Evolutionary conservation across 1,140 invertebrate genomes (phyloP).

Genomic region (Tetramorium parvispinum): DNA sequence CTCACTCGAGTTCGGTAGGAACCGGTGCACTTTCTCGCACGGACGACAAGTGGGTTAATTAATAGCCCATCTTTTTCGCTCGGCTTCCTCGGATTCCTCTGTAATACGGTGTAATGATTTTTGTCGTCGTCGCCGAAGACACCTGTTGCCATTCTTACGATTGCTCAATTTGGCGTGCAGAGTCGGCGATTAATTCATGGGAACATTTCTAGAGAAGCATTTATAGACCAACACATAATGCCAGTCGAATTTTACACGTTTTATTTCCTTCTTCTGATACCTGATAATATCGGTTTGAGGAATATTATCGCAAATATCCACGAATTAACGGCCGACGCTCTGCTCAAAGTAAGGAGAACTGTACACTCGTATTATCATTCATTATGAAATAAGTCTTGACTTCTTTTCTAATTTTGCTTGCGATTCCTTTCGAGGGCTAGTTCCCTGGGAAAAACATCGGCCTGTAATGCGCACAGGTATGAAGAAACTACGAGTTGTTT

Average conservation of each 20-base stretch:
- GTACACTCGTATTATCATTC: neutral
- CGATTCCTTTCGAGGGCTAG: neutral
- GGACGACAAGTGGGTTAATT: constrained; percentile 46
- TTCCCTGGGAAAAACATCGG: constrained; percentile 14
- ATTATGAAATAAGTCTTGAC: neutral
- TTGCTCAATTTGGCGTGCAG: constrained; percentile 35
- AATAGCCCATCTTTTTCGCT: constrained; percentile 59
- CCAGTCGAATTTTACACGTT: neutral
- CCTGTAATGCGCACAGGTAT: neutral
- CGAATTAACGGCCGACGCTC: neutral
- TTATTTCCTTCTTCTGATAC: neutral
- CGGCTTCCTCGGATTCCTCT: constrained; percentile 54
- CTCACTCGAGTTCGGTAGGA: constrained; percentile 21
- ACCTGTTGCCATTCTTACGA: constrained; percentile 43
- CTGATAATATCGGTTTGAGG: neutral
- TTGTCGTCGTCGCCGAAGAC: constrained; percentile 35
- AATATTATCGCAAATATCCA: neutral
- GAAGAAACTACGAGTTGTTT: constrained; percentile 46
- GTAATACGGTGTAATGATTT: constrained; percentile 58
- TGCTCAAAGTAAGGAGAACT: neutral
- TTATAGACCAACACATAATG: neutral
- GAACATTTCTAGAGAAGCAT: neutral
- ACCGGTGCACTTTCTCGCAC: constrained; percentile 53
- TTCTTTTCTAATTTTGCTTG: constrained; percentile 11
- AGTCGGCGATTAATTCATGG: neutral